Base-by-base conservation (phyloP, 2,113 vertebrate genomes). In the Chionodraco myersi region DNA sequence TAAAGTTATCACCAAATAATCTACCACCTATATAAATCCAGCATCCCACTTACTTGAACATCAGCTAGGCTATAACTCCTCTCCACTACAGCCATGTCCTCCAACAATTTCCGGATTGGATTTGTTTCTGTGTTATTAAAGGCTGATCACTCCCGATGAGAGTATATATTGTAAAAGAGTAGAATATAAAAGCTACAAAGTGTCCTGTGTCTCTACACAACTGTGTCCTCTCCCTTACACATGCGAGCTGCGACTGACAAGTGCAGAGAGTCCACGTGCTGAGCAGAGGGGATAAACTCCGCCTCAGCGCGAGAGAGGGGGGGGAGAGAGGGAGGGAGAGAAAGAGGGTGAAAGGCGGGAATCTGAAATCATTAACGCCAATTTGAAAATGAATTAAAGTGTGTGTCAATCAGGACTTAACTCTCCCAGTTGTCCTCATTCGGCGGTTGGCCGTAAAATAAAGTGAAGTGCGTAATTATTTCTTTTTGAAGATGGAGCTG, bases 201-300 rank as follows among this genome's bases (percentile, higher is more conserved):
- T 51, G 75, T 79, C 58, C 53, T 48, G 2, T 2, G 11, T 77
- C 53, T 64, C 36, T 54, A 26, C 16, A 49, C 21, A 21, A 21
- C 21, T 34, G 56, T 68, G 87, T 80, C 83, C 74, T 82, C 82
- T 59, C 73, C 23, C 69, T 76, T 75, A 72, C 86, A 72, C 78
- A 47, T 1, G 70, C 82, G 74, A 65, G 80, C 79, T 87, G 86
- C 88, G 78, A 92, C 88, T 94, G 91, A 89, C 88, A 89, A 93
- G 89, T 88, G 87, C 85, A 74, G 75, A 68, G 88, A 79, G 87
- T 85, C 74, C 84, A 86, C 83, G 73, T 79, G 80, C 77, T 71
- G 86, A 86, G 75, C 82, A 72, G 86, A 67, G 60, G 65, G 76
- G 77, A 82, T 78, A 91, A 89, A 91, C 93, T 91, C 92, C 92